Evolutionary conservation across 2,113 vertebrate species (phyloP), one percentile per base, ranked within the genome.

Genomic region (Elaphurus davidianus): DNA sequence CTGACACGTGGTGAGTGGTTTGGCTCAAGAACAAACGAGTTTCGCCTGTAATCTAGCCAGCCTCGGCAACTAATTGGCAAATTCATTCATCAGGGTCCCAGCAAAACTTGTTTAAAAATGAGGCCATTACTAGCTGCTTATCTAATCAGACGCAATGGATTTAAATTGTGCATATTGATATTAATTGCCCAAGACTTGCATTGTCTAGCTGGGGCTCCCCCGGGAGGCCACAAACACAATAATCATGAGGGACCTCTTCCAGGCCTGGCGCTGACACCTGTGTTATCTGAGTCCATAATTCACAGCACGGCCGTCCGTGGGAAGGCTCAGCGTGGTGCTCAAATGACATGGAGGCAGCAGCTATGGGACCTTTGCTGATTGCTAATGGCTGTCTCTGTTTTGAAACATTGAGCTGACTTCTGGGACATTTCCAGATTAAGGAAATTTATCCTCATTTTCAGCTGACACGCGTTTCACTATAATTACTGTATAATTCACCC

Each of bases 21-120:
- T 97, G 97, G 93, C 96, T 81, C 87, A 62, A 85, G 96, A 97
- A 96, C 93, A 96, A 95, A 93, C 78, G 94, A 36, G 23, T 82
- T 89, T 90, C 4, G n/a, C 33, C 59, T 78, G 81, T 60, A 17
- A 6, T 89, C 94, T 50, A 83, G 79, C 0, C 1, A 82, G 57
- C 47, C 76, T 74, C 60, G 84, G 57, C 36, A 8, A 74, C 90
- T 96, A 95, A 97, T 87, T 62, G 94, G 92, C 91, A 91, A 89
- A 94, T 91, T 43, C 79, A 93, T 96, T 97, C 91, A 97, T 89
- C 78, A 27, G 92, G 60, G 16, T 60, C 90, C 81, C 60, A 60
- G 83, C 30, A 13, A 36, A 85, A 92, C 54, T 60, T 94, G 82
- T 96, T 89, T 96, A 60, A 88, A 96, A 91, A 95, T n/a, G 85